These are phyloP conservation scores for Eremophila alpestris DNA, from an alignment of 2,797 vertebrate species.

Conservation along the genomic window DNA sequence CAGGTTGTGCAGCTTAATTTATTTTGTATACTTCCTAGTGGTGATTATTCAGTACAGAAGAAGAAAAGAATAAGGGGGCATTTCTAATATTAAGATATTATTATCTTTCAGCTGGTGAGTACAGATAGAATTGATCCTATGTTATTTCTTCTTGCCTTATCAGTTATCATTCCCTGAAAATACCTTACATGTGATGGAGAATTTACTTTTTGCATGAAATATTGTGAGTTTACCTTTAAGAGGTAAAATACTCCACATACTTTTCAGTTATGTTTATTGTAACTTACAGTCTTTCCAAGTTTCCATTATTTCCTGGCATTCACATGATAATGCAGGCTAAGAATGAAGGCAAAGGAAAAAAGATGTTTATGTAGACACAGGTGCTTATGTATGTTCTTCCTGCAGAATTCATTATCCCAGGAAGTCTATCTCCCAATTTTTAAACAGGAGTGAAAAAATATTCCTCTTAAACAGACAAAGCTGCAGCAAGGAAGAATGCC, in stretches of 20 bases:
- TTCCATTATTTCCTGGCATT: neutral
- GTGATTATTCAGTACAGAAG: neutral
- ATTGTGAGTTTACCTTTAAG: neutral
- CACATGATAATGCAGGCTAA: neutral
- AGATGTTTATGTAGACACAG: neutral
- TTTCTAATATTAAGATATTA: neutral
- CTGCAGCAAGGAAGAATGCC: neutral
- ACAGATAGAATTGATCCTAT: neutral
- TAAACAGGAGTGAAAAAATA: neutral
- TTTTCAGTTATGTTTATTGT: neutral
- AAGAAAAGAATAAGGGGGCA: neutral
- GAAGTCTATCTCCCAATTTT: neutral
- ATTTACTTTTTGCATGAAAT: neutral
- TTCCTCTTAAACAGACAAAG: neutral
- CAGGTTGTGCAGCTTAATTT: constrained; percentile 21
- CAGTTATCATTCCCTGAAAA: neutral
- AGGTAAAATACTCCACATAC: neutral
- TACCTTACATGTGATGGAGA: neutral
- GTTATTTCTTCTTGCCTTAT: neutral
- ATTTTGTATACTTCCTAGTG: neutral
- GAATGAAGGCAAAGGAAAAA: neutral
- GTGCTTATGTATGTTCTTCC: neutral
- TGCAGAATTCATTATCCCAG: neutral
- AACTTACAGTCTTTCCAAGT: neutral
- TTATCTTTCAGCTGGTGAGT: neutral